Conservation (phyloP, 2,113 vertebrate species). For the Motacilla alba region DNA sequence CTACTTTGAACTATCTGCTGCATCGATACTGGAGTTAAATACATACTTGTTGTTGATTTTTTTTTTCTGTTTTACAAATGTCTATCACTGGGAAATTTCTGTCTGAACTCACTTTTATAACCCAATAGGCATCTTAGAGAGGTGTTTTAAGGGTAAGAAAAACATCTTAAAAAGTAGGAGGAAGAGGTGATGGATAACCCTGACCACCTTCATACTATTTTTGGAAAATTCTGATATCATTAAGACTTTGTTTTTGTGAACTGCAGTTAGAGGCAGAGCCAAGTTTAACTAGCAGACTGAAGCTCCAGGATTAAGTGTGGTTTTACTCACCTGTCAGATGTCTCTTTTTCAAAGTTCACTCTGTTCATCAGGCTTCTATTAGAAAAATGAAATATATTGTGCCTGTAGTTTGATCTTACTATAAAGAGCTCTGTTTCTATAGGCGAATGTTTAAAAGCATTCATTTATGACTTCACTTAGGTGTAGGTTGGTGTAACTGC, state of each 20-base stretch:
- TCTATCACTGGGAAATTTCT: background rate
- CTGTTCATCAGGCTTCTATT: background rate
- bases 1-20: background rate
- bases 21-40: background rate
- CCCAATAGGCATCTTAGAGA: background rate
- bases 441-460: background rate
- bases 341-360: background rate
- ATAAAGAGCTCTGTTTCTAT: background rate
- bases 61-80: background rate
- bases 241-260: background rate
- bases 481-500: no score
- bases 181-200: background rate
- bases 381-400: background rate
- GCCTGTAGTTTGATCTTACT: background rate
- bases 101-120: background rate
- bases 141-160: background rate
- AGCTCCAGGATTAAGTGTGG: background rate
- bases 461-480: background rate
- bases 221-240: background rate
- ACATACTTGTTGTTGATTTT: rapidly evolving
- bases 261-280: background rate
- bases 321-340: background rate
- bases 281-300: background rate
- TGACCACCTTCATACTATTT: background rate
- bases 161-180: background rate